Conservation (phyloP, 2,113 vertebrate species). For the Galemys pyrenaicus region DNA sequence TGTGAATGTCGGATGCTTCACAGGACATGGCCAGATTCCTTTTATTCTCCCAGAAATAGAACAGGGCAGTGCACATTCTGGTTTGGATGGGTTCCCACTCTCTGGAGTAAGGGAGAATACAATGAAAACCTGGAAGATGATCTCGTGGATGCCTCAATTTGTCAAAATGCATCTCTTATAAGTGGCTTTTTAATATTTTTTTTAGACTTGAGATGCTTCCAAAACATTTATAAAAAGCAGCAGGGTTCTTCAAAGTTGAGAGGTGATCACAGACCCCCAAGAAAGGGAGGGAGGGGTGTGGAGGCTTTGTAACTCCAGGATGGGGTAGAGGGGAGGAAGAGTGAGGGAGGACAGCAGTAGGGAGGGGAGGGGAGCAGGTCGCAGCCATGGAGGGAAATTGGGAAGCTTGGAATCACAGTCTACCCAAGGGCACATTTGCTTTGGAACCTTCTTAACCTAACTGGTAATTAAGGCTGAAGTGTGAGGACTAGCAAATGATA, state of each 20-base stretch:
- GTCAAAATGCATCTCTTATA: slow-evolving; percentile 54
- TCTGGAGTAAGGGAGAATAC: slow-evolving; percentile 18
- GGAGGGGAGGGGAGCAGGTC: rapidly evolving
- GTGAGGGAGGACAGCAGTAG: rapidly evolving
- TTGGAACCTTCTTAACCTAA: neutral
- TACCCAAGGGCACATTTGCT: neutral
- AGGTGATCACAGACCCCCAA: slow-evolving; percentile 13
- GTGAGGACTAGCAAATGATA: neutral
- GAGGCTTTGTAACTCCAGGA: neutral
- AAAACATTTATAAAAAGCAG: slow-evolving; percentile 64
- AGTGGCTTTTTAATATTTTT: slow-evolving; percentile 29
- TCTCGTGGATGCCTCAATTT: slow-evolving; percentile 39
- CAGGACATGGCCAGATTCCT: slow-evolving; percentile 74
- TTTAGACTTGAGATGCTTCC: slow-evolving; percentile 59
- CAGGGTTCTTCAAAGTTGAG: neutral
- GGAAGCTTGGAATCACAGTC: neutral
- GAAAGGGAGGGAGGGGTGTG: neutral
- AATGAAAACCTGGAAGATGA: slow-evolving; percentile 64
- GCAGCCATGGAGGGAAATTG: neutral
- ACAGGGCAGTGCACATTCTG: slow-evolving; percentile 1
- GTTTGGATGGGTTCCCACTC: slow-evolving; percentile 60
- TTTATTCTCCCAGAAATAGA: slow-evolving; percentile 78
- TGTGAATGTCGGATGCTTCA: slow-evolving; percentile 50
- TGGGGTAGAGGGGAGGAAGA: too few relatives aligned
- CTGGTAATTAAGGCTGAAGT: neutral